These are phyloP conservation scores for Orgyia antiqua DNA, from an alignment of 2,888 invertebrate genomes.

Conservation along the genomic window DNA sequence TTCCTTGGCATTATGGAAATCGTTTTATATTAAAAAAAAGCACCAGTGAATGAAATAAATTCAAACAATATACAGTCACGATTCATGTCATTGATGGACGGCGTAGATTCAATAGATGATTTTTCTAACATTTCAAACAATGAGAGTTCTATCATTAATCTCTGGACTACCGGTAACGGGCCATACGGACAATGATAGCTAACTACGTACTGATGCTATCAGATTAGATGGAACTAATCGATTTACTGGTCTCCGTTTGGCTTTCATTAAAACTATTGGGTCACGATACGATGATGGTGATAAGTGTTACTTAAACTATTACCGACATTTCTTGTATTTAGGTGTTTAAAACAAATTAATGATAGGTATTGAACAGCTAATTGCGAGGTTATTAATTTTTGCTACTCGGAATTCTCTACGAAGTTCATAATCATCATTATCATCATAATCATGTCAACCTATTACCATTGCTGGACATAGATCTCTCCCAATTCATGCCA, in stretches of 20 bases:
- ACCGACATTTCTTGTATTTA: constrained; percentile 28
- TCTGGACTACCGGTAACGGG: constrained; percentile 61
- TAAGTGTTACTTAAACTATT: constrained; percentile 42
- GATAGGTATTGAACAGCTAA: too few species aligned
- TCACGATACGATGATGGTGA: constrained; percentile 45
- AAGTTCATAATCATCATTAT: too few species aligned
- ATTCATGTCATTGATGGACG: constrained; percentile 36
- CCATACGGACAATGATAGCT: constrained; percentile 53
- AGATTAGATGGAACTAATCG: constrained; percentile 60
- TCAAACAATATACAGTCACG: constrained; percentile 26
- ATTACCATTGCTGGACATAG: too few species aligned
- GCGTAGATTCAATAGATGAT: constrained; percentile 49
- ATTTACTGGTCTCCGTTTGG: constrained; percentile 49
- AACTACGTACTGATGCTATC: constrained; percentile 62
- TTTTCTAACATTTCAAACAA: constrained; percentile 66
- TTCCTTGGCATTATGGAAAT: too few species aligned
- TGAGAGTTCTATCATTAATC: constrained; percentile 63
- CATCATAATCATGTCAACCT: too few species aligned
- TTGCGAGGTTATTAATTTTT: too few species aligned
- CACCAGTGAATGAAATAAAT: constrained; percentile 16
- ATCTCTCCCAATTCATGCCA: too few species aligned
- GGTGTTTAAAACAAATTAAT: constrained; percentile 4
- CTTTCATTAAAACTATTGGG: constrained; percentile 67
- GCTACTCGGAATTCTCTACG: too few species aligned
- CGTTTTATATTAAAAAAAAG: too few species aligned